Conservation (phyloP, 1,140 invertebrate genomes). For the Pogonomyrmex californicus region DNA sequence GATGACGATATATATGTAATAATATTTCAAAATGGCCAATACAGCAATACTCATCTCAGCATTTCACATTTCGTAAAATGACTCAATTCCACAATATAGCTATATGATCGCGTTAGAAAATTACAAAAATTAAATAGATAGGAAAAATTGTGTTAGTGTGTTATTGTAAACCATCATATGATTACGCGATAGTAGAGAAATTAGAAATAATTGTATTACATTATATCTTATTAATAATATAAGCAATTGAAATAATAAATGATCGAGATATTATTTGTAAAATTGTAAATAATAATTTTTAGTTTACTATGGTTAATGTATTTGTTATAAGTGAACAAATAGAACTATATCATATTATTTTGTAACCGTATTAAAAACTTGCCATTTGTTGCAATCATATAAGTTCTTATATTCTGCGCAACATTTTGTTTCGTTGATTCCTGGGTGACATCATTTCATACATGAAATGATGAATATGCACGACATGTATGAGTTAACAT, state of each 20-base stretch:
- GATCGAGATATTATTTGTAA: background rate
- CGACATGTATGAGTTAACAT: constrained; percentile 33
- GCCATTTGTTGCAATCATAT: background rate
- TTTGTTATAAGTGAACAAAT: background rate
- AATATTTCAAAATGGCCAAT: background rate
- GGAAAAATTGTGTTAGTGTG: background rate
- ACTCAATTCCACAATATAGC: background rate
- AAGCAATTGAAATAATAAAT: background rate
- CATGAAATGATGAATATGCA: constrained; percentile 34
- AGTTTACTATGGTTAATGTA: background rate
- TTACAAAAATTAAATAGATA: background rate
- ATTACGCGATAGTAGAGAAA: background rate
- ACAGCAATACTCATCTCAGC: background rate
- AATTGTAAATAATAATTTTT: background rate
- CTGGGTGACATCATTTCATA: background rate
- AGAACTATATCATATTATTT: background rate
- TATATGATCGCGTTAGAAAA: background rate
- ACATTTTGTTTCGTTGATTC: background rate
- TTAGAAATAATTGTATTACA: background rate
- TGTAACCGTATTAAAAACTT: background rate
- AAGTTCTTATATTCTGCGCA: background rate
- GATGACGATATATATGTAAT: background rate
- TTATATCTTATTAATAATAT: background rate
- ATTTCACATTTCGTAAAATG: background rate
- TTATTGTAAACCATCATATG: background rate